phyloP scores from a whole-genome alignment of 2,797 vertebrate species.

The Uromys caudimaculatus region DNA sequence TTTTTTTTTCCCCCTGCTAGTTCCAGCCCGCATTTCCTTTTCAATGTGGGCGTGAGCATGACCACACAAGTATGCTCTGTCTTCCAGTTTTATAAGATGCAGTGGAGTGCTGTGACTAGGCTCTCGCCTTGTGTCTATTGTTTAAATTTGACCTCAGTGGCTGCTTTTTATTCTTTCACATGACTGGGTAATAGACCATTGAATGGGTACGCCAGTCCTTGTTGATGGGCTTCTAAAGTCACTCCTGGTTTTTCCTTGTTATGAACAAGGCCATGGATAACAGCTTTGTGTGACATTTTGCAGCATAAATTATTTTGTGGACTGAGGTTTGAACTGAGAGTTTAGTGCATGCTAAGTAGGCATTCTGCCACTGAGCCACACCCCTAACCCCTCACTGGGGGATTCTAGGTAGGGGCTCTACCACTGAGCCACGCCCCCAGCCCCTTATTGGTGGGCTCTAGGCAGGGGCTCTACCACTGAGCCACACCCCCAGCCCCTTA shows the following conservation, averaged over 20 bases:
- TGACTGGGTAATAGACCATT: fast-evolving
- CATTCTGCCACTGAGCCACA: background rate
- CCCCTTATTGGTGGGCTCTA: background rate
- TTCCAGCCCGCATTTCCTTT: too few relatives aligned
- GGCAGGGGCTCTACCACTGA: background rate
- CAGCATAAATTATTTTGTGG: background rate
- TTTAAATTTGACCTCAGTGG: background rate
- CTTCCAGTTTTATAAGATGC: background rate
- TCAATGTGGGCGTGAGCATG: fast-evolving
- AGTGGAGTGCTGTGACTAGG: fast-evolving
- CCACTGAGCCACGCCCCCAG: background rate
- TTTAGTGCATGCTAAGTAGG: background rate
- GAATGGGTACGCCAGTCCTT: fast-evolving
- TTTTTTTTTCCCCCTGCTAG: too few relatives aligned
- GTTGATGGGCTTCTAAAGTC: background rate
- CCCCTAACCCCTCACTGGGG: background rate
- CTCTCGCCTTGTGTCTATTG: background rate
- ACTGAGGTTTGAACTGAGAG: background rate
- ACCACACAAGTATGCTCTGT: background rate
- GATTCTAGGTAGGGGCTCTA: background rate
- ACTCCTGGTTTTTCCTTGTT: background rate
- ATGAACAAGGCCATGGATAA: background rate
- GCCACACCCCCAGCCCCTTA: background rate
- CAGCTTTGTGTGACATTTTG: background rate
- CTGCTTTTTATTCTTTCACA: background rate